Evolutionary conservation across 2,113 vertebrate species (phyloP).

Genomic region (Scytalopus superciliaris): DNA sequence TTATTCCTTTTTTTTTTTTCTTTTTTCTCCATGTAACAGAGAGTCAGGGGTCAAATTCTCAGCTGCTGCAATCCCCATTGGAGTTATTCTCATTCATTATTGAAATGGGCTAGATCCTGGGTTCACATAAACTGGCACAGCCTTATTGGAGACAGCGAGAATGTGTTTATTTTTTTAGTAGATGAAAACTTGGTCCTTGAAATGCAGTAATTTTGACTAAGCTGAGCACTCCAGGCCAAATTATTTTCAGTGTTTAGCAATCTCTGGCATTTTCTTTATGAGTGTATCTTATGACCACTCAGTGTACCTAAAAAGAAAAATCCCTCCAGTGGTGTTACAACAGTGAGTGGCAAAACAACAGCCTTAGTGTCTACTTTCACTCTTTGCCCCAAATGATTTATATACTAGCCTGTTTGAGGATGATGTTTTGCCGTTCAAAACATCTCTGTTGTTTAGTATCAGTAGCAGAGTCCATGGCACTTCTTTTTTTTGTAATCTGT

Average conservation of each 20-base stretch:
- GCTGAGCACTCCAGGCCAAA: neutral
- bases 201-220: neutral
- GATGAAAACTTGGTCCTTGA: neutral
- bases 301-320: neutral
- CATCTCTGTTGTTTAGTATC: slow-evolving; percentile 47
- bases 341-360: neutral
- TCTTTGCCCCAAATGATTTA: neutral
- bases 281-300: neutral
- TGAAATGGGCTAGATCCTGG: slow-evolving; percentile 31
- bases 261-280: neutral
- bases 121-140: neutral
- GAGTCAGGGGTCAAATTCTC: slow-evolving; percentile 53
- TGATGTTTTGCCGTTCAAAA: neutral
- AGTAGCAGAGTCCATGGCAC: slow-evolving; percentile 6
- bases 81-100: slow-evolving; percentile 41
- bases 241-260: neutral
- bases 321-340: neutral
- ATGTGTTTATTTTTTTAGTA: neutral
- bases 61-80: neutral
- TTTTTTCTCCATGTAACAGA: neutral
- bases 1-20: slow-evolving; percentile 3
- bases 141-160: neutral
- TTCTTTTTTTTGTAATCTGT: neutral
- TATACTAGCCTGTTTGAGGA: neutral
- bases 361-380: neutral